phyloP scores from a whole-genome alignment of 1,140 invertebrate species.

The Camponotus vicinus region DNA sequence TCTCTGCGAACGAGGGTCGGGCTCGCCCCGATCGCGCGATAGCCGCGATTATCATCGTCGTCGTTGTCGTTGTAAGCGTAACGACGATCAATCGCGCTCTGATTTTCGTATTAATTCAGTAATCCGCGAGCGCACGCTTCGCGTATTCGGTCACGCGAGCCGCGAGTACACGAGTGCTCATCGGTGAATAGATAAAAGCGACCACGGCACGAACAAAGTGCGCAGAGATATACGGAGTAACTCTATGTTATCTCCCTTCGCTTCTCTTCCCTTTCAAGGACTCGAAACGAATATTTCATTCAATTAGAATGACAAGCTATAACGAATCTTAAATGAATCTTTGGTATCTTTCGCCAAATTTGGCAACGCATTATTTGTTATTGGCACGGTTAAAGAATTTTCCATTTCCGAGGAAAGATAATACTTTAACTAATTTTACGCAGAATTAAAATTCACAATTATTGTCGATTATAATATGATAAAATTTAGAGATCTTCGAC shows the following conservation, averaged over 20 bases:
- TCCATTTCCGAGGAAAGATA: background rate
- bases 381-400: background rate
- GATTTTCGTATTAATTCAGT: slow-evolving; percentile 63
- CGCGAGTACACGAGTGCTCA: slow-evolving; percentile 43
- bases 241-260: background rate
- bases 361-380: background rate
- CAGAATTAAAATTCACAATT: background rate
- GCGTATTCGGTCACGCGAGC: slow-evolving; percentile 58
- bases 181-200: slow-evolving; percentile 56
- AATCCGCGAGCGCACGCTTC: slow-evolving; percentile 53
- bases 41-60: slow-evolving; percentile 11
- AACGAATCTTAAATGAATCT: background rate
- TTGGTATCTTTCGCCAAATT: background rate
- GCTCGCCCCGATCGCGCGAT: slow-evolving; percentile 48
- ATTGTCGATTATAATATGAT: background rate
- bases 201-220: slow-evolving; percentile 35
- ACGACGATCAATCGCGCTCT: slow-evolving; percentile 57
- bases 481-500: background rate
- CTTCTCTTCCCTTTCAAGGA: background rate
- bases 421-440: background rate
- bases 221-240: slow-evolving; percentile 7
- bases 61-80: slow-evolving; percentile 19
- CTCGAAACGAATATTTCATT: background rate
- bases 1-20: slow-evolving; percentile 20
- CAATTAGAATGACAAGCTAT: background rate